Percentiles rank a stretch among this genome's conserved stretches.
These are phyloP conservation scores for Trichogramma evanescens DNA, from an alignment of 2,888 invertebrate genomes.

Conservation along the genomic window DNA sequence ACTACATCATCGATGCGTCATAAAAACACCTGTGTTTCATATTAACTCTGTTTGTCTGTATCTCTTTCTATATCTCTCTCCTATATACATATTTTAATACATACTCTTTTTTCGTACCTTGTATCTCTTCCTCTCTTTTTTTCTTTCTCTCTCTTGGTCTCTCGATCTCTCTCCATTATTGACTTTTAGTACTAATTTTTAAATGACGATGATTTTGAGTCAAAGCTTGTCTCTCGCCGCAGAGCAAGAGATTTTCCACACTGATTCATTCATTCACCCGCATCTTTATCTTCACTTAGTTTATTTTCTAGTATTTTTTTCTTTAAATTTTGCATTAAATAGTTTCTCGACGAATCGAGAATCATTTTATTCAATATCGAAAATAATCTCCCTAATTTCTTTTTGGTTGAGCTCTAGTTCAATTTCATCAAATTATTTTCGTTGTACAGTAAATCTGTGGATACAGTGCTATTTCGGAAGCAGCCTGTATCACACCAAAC, in stretches of 20 bases:
- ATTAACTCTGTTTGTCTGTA: too few relatives aligned
- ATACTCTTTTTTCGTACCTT: background rate
- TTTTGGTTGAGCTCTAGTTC: slow-evolving; percentile 3
- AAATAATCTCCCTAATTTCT: slow-evolving; percentile 6
- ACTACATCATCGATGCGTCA: background rate
- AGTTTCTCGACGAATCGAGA: slow-evolving; percentile 19
- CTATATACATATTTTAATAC: too few relatives aligned
- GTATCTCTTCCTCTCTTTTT: slow-evolving; percentile 5
- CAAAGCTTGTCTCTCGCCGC: background rate
- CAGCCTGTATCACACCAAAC: too few relatives aligned
- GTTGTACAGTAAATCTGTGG: too few relatives aligned
- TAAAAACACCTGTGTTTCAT: too few relatives aligned
- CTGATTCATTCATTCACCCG: background rate
- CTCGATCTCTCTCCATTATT: background rate
- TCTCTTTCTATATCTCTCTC: too few relatives aligned
- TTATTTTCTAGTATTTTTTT: background rate
- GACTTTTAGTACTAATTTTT: background rate
- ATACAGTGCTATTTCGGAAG: too few relatives aligned
- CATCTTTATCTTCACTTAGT: background rate
- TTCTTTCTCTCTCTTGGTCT: background rate
- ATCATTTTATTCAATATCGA: slow-evolving; percentile 1
- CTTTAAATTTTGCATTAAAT: background rate
- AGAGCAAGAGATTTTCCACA: background rate
- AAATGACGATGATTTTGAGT: background rate
- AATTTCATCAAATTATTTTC: too few relatives aligned